Evolutionary conservation across 1,140 invertebrate genomes (phyloP), one percentile per base, ranked within the genome.

Genomic region (Drosophila watanabei): DNA sequence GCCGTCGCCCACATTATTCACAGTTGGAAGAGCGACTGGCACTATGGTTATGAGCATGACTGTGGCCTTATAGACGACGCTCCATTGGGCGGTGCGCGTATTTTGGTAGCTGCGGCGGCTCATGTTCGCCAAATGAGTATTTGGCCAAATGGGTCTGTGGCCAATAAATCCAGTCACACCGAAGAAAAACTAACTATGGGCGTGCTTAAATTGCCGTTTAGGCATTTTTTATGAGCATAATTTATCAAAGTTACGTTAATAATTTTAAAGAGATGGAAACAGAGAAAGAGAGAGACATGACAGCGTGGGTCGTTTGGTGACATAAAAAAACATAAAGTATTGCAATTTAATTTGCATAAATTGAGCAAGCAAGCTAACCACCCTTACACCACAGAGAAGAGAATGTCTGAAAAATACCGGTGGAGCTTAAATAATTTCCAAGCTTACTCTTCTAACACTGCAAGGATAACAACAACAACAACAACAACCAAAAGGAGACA

Each of bases 321-420:
- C 84, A 88, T 66, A 69, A 75, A 73, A 75, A 69, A 79, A 78
- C 66, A 82, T 85, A 89, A 88, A 88, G 81, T 79, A 88, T 89
- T 88, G 86, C 85, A 88, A 88, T 88, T 88, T 88, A 89, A 90
- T 88, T 88, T 88, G 86, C 85, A 88, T 88, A 88, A 88, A 88
- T 88, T 88, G 81, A 82, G 85, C 78, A 72, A 75, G 75, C 71
- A 79, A 51, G 54, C 56, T 33, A 77, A 62, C 56, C 72, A 54
- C 24, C 24, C 51, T 57, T 39, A 57, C 54, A 51, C 70, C 46
- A 28, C 49, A 57, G 33, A 11, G 62, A 35, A 58, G 52, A 75
- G 75, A 87, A 82, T 82, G 63, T 16, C 75, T 76, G 75, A 64
- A 84, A 89, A 80, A 87, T 87, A 78, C 80, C 85, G 66, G 48